Percentiles rank a stretch among this genome's conserved stretches.
These are phyloP conservation scores for Kradibia gibbosae DNA, from an alignment of 1,140 invertebrate genomes.

Conservation along the genomic window DNA sequence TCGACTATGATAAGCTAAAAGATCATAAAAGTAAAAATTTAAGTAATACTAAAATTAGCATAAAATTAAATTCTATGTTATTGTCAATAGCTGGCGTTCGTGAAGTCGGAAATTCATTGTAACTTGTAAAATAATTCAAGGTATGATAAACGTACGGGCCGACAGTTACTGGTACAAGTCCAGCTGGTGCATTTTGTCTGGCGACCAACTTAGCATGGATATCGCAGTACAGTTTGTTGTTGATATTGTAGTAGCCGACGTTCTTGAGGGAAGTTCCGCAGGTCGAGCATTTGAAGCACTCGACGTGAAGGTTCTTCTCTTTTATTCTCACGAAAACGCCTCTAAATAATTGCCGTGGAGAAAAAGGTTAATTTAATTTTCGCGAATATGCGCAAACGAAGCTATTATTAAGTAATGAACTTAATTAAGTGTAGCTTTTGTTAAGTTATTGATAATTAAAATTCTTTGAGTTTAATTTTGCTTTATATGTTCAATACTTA, in stretches of 20 bases:
- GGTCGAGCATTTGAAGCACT: constrained; percentile 97
- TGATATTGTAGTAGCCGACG: constrained; percentile 96
- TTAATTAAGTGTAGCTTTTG: constrained; percentile 1
- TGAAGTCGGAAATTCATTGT: constrained; percentile 19
- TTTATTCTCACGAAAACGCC: constrained; percentile 97
- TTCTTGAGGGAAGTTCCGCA: constrained; percentile 96
- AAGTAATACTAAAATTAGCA: not conserved
- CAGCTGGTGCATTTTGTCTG: constrained; percentile 83
- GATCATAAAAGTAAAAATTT: not conserved
- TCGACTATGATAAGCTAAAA: not conserved
- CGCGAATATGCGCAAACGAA: not conserved
- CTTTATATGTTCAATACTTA: too few relatives aligned
- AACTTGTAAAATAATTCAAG: constrained; percentile 23
- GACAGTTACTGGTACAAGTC: constrained; percentile 83
- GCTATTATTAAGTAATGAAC: constrained; percentile 15
- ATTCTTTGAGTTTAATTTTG: not conserved
- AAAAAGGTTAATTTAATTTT: constrained; percentile 1
- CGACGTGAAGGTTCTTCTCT: constrained; percentile 95
- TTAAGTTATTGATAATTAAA: not conserved
- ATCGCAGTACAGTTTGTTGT: constrained; percentile 97
- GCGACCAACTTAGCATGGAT: constrained; percentile 93
- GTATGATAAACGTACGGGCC: constrained; percentile 79
- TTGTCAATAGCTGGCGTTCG: not conserved
- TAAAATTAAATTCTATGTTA: not conserved
- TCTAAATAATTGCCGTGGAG: constrained; percentile 73